A percentile compares a stretch with the other conserved stretches of the same genome.
Conservation (phyloP, 30 jellyfish, hydroid and myxozoan species). For the Cassiopea xamachana region DNA sequence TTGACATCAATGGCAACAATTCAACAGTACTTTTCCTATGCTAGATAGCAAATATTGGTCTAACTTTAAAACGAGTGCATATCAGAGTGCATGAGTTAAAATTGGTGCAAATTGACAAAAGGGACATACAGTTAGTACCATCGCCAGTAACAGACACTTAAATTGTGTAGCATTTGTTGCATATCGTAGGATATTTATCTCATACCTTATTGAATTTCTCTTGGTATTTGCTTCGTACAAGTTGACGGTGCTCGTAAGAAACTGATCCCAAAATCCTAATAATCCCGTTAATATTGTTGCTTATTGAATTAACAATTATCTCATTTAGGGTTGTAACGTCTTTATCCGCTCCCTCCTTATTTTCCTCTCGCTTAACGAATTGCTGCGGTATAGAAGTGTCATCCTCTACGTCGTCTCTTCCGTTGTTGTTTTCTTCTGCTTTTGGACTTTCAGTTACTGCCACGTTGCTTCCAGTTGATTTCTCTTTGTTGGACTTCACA, state of each 20-base stretch:
- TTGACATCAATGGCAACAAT: no score
- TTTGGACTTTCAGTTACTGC: background rate
- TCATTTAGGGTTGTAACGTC: slow-evolving; percentile 11
- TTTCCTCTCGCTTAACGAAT: slow-evolving; percentile 21
- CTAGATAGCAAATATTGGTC: no score
- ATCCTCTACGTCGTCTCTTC: background rate
- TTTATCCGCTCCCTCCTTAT: slow-evolving; percentile 1
- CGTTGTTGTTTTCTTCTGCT: background rate
- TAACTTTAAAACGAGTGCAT: no score
- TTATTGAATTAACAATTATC: background rate
- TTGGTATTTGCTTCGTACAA: slow-evolving; percentile 36
- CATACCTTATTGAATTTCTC: slow-evolving; percentile 61
- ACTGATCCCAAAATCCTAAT: slow-evolving; percentile 54
- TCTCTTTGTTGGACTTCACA: background rate
- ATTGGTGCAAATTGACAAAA: no score
- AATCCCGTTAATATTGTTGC: slow-evolving; percentile 12
- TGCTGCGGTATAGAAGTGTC: background rate
- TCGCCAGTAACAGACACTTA: no score
- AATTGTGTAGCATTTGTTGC: no score
- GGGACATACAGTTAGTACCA: no score
- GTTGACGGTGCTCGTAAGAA: slow-evolving; percentile 47
- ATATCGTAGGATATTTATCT: no score
- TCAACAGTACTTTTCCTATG: no score
- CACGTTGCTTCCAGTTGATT: background rate
- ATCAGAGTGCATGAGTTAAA: no score